Percentiles rank a stretch among this genome's conserved stretches.
phyloP scores from a whole-genome alignment of 2,113 vertebrate species.

The Alligator mississippiensis region DNA sequence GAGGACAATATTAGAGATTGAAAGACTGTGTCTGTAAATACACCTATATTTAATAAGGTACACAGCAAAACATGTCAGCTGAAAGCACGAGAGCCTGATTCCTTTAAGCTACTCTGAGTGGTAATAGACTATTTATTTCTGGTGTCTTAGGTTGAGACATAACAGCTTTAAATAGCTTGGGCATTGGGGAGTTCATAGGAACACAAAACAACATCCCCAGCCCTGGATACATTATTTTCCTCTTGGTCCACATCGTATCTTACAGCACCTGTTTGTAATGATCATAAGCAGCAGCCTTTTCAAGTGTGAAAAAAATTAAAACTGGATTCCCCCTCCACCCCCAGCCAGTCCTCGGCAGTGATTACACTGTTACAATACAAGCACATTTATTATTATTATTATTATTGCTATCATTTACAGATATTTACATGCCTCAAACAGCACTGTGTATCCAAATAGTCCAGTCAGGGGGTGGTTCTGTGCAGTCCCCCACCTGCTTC shows the following conservation, averaged over 20 bases:
- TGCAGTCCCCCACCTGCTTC: not conserved
- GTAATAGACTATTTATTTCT: not conserved
- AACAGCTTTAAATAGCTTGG: slow-evolving; percentile 5
- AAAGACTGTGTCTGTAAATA: not conserved
- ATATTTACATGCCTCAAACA: not conserved
- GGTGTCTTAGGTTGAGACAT: not conserved
- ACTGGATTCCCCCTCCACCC: not conserved
- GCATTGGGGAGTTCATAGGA: not conserved
- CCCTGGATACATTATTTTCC: not conserved
- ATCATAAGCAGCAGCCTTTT: not conserved
- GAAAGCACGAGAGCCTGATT: not conserved
- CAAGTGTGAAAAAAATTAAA: not conserved
- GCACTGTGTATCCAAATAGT: not conserved
- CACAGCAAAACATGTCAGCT: not conserved
- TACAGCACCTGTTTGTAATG: not conserved
- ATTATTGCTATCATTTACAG: not conserved
- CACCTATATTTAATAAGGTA: not conserved
- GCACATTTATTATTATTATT: not conserved
- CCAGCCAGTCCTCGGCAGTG: not conserved
- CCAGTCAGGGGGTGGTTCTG: not conserved
- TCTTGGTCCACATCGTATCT: not conserved
- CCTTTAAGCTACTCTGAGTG: not conserved
- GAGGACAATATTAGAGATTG: not conserved
- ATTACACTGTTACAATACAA: not conserved
- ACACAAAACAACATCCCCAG: not conserved